Conservation (phyloP, 2,888 invertebrate genomes). For the Torymus aiolomorphi region DNA sequence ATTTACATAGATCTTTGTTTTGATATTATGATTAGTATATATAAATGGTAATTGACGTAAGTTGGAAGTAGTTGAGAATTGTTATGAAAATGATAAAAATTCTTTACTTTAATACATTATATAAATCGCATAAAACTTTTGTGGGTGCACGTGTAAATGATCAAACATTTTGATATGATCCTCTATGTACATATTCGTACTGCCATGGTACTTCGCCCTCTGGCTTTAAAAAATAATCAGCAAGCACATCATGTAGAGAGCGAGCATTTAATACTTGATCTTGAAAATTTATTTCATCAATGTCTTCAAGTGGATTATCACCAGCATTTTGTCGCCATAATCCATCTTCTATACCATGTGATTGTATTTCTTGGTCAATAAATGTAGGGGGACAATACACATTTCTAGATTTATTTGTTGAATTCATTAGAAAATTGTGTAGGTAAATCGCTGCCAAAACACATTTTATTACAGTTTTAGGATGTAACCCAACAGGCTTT, state of each 20-base stretch:
- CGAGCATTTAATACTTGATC: background rate
- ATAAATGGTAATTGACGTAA: too few relatives aligned
- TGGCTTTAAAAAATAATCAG: conserved; percentile 11
- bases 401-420: too few relatives aligned
- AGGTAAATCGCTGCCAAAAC: conserved; percentile 38
- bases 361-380: background rate
- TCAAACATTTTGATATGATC: background rate
- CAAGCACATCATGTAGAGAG: background rate
- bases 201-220: too few relatives aligned
- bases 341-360: too few relatives aligned
- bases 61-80: too few relatives aligned
- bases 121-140: too few relatives aligned
- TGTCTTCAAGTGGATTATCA: background rate
- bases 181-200: background rate
- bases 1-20: too few relatives aligned
- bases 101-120: too few relatives aligned
- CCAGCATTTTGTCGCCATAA: background rate
- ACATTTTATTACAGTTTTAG: conserved; percentile 41
- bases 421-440: conserved; percentile 47
- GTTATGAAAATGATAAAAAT: too few relatives aligned
- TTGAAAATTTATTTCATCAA: background rate
- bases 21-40: too few relatives aligned
- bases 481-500: conserved; percentile 39
- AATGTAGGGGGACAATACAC: too few relatives aligned
- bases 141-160: too few relatives aligned